Evolutionary conservation across 2,888 invertebrate genomes (phyloP).

Genomic region (Melangyna quadrimaculata): DNA sequence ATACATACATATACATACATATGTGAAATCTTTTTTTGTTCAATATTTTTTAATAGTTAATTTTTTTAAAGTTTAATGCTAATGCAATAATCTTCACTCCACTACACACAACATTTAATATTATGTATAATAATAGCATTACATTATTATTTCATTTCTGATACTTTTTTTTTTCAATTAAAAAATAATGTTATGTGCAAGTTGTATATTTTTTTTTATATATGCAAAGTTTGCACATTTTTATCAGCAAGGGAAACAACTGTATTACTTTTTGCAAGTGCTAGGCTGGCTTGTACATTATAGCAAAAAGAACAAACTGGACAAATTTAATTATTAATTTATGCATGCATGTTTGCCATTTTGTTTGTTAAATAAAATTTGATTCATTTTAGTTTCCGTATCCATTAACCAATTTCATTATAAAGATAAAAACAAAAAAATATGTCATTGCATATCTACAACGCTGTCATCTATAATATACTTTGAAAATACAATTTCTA

Average conservation of each 20-base stretch:
- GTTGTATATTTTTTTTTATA: background rate
- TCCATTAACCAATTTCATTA: constrained; percentile 55
- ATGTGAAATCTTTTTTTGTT: background rate
- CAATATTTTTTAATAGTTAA: background rate
- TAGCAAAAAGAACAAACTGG: constrained; percentile 3
- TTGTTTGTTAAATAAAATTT: constrained; percentile 65
- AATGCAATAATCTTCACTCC: background rate
- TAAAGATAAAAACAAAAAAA: constrained; percentile 35
- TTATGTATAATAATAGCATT: constrained; percentile 40
- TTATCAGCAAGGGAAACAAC: constrained; percentile 14
- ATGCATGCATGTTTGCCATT: constrained; percentile 58
- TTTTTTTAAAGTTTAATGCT: constrained; percentile 37
- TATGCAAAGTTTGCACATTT: background rate
- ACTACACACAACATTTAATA: constrained; percentile 18
- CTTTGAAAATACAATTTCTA: background rate
- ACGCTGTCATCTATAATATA: background rate
- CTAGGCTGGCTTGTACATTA: constrained; percentile 18
- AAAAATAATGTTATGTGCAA: background rate
- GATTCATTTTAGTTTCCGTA: constrained; percentile 52
- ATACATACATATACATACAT: too few species aligned
- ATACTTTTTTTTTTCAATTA: background rate
- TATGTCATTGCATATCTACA: constrained; percentile 29
- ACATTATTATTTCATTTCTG: constrained; percentile 34
- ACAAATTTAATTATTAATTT: constrained; percentile 66
- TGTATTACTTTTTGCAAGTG: constrained; percentile 1